A percentile compares a stretch with the other conserved stretches of the same genome.
Conservation (phyloP, 2,888 invertebrate species). For the Epiblema foenella region DNA sequence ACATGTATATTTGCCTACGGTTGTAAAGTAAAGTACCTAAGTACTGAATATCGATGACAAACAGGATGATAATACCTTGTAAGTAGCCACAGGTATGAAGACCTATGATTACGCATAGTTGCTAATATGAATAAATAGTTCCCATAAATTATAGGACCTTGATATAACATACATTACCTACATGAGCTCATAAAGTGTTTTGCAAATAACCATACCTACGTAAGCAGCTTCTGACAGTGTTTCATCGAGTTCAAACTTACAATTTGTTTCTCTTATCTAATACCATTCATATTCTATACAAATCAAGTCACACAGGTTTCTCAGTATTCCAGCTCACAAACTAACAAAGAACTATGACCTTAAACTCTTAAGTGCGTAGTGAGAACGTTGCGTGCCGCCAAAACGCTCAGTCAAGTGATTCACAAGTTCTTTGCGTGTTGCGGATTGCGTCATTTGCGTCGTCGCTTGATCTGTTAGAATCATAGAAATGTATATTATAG, state of each 20-base stretch:
- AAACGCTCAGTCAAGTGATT: slow-evolving; percentile 27
- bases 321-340: background rate
- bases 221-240: background rate
- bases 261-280: background rate
- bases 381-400: slow-evolving; percentile 23
- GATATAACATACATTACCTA: too few species aligned
- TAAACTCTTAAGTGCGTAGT: background rate
- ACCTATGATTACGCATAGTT: too few species aligned
- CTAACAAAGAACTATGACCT: slow-evolving; percentile 28
- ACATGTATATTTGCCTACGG: too few species aligned
- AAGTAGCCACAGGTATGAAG: too few species aligned
- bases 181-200: background rate
- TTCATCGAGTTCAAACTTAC: background rate
- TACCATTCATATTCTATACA: slow-evolving; percentile 5
- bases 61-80: too few species aligned
- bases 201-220: background rate
- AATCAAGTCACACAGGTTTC: slow-evolving; percentile 8
- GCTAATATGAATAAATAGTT: background rate
- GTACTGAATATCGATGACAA: too few species aligned
- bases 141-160: too few species aligned
- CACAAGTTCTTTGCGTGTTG: slow-evolving; percentile 34
- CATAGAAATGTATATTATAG: background rate
- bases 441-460: slow-evolving; percentile 8
- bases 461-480: background rate
- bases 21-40: too few species aligned